These are phyloP conservation scores for Lissocephala sabroskyi DNA, from an alignment of 2,888 invertebrate genomes.

Conservation along the genomic window DNA sequence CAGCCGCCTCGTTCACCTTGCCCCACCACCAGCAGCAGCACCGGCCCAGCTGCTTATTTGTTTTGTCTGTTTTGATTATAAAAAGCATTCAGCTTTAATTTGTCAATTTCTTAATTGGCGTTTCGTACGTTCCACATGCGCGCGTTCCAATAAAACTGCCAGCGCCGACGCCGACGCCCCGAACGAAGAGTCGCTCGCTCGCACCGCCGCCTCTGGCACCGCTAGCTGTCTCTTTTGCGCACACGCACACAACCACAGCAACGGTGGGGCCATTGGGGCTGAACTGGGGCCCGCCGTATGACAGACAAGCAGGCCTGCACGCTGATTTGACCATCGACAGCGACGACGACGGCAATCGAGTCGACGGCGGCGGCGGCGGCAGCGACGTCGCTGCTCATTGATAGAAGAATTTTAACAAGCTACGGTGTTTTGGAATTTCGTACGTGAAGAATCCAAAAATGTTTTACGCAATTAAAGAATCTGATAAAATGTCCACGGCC, in stretches of 20 bases:
- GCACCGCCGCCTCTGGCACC: too few species aligned
- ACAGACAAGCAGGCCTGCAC: background rate
- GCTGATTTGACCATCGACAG: background rate
- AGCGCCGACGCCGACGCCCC: slow-evolving; percentile 4
- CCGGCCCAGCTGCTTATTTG: slow-evolving; percentile 36
- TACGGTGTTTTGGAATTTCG: slow-evolving; percentile 63
- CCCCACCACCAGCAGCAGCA: too few species aligned
- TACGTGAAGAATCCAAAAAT: slow-evolving; percentile 65
- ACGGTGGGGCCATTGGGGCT: background rate
- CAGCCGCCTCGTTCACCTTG: too few species aligned
- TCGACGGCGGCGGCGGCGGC: background rate
- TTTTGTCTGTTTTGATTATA: slow-evolving; percentile 66
- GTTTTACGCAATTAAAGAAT: slow-evolving; percentile 66
- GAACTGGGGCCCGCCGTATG: too few species aligned
- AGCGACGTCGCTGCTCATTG: slow-evolving; percentile 8
- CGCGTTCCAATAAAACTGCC: slow-evolving; percentile 22
- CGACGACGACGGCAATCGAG: too few species aligned
- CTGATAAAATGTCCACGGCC: slow-evolving; percentile 59
- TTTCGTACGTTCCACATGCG: slow-evolving; percentile 61
- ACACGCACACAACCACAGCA: background rate
- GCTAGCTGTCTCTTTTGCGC: too few species aligned
- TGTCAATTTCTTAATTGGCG: slow-evolving; percentile 65
- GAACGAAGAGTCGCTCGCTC: slow-evolving; percentile 11
- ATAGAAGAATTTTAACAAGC: slow-evolving; percentile 66
- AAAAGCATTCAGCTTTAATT: slow-evolving; percentile 65